Evolutionary conservation across 2,797 vertebrate genomes (phyloP), one percentile per base, ranked within the genome.

Genomic region (Catostomus latipinnis): DNA sequence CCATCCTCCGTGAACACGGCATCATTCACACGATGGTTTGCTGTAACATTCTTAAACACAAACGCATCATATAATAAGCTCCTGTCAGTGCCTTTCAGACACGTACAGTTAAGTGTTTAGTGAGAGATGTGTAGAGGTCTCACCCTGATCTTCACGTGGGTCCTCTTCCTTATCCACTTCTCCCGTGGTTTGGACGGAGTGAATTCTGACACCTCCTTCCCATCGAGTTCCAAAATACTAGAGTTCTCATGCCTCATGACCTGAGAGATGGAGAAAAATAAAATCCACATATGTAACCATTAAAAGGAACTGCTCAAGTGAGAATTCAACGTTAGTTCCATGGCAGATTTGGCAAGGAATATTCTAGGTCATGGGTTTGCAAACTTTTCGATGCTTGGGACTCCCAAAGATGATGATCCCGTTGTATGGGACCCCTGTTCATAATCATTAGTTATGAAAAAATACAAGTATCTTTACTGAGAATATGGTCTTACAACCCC

Each of bases 81-180:
- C 45, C 53, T 6, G 14, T 71, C 48, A 61, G 5, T 3, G 1
- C 6, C 12, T 14, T 18, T 48, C 12, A 8, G 8, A 57, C n/a
- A 49, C 0, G n/a, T 34, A 34, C 34, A 34, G 34, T 34, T 3
- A 34, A 34, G 34, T 10, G 46, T 45, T 48, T 9, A 6, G 5
- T 22, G 1, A 45, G 14, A 48, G 48, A 45, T 43, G 43, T 16
- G 46, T 34, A 34, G 34, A 34, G 34, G 1, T 63, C 82, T 82
- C 71, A 86, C 98, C 96, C 98, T 93, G 87, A 99, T 96, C 91
- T 99, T 99, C 76, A 99, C 98, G 0, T 98, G 97, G 0, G 98
- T 99, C 88, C 98, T 96, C 91, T 96, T 98, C 83, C 98, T 95
- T 10, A 97, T 93, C 98, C 98, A 99, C 88, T 99, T 99, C 89